A percentile compares a stretch with the other conserved stretches of the same genome.
Evolutionary conservation across 2,113 vertebrate species (phyloP).

Genomic region (Delphinus delphis): DNA sequence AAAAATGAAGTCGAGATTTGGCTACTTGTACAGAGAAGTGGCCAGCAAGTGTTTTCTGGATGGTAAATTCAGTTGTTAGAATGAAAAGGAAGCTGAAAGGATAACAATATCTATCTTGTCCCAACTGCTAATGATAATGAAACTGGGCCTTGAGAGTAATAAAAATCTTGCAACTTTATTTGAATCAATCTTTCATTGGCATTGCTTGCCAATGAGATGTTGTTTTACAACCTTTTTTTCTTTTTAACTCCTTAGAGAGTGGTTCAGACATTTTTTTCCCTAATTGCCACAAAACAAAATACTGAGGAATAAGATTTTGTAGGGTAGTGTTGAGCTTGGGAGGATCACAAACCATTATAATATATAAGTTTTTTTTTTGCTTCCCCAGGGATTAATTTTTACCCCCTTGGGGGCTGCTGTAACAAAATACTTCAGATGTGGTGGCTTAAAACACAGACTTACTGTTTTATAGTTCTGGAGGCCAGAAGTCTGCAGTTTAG

Average conservation of each 20-base stretch:
- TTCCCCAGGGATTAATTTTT: background rate
- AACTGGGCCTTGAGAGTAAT: background rate
- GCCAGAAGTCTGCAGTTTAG: background rate
- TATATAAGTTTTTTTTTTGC: background rate
- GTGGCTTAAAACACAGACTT: background rate
- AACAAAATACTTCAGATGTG: background rate
- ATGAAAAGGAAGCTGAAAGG: background rate
- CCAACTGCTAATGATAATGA: background rate
- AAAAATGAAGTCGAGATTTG: background rate
- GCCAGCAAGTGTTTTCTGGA: background rate
- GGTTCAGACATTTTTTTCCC: background rate
- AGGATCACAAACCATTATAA: background rate
- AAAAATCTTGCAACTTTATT: background rate
- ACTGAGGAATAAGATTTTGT: background rate
- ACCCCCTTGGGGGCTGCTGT: background rate
- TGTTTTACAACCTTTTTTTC: background rate
- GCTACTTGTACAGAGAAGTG: background rate
- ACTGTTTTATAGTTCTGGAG: background rate
- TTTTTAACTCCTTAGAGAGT: background rate
- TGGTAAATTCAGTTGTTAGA: background rate
- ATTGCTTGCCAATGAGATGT: background rate
- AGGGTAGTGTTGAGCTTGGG: background rate
- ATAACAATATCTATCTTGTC: background rate
- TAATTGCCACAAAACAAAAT: background rate
- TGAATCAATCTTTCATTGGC: background rate